Percentiles rank a stretch among this genome's conserved stretches.
Conservation (phyloP, 2,113 vertebrate species). For the Myrmecobius fasciatus region DNA sequence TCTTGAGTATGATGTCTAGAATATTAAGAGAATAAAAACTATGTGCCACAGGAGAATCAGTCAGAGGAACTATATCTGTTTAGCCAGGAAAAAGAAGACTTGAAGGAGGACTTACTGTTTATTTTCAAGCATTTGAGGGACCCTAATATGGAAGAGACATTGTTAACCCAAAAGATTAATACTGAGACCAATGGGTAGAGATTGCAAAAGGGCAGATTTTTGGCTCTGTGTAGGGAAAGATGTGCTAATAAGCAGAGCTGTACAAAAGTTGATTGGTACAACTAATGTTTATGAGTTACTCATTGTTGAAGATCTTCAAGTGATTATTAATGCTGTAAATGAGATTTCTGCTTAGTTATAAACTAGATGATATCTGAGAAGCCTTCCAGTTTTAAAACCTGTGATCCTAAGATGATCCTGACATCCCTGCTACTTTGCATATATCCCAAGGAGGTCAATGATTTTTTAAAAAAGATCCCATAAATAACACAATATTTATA, state of each 20-base stretch:
- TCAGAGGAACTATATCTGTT: too few species aligned
- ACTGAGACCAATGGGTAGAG: not conserved
- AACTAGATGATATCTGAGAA: not conserved
- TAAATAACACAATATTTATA: too few species aligned
- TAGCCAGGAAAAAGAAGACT: too few species aligned
- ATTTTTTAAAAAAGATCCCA: too few species aligned
- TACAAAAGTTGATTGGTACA: not conserved
- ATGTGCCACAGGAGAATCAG: too few species aligned
- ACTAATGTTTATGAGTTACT: not conserved
- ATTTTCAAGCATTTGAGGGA: too few species aligned
- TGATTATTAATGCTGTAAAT: not conserved
- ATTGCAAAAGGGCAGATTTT: not conserved
- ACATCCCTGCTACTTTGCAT: not conserved
- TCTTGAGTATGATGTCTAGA: too few species aligned
- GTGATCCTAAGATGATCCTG: not conserved
- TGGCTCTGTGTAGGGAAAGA: not conserved
- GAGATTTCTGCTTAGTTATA: not conserved
- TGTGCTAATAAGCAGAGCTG: not conserved
- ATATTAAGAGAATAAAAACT: too few species aligned
- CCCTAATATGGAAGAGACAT: too few species aligned
- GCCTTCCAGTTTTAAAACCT: not conserved
- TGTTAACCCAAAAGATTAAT: not conserved
- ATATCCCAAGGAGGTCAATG: too few species aligned
- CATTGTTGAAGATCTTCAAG: not conserved
- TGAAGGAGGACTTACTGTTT: too few species aligned